These are phyloP conservation scores for Macquaria australasica DNA, from an alignment of 2,113 vertebrate genomes.

Conservation along the genomic window DNA sequence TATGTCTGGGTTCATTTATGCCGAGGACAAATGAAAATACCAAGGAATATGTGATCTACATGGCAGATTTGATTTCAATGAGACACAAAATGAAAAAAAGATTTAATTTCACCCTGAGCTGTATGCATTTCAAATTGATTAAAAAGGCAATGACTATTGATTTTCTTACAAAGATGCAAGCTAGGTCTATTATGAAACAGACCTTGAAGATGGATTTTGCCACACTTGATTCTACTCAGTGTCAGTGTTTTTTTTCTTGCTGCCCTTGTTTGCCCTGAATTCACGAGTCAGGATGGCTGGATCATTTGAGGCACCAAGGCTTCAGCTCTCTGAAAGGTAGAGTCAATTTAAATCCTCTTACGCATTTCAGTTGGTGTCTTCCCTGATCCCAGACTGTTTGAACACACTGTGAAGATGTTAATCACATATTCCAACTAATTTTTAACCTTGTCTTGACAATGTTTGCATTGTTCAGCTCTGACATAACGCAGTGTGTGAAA, in stretches of 20 bases:
- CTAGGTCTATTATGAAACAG: not conserved
- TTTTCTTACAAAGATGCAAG: not conserved
- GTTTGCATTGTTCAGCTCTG: not conserved
- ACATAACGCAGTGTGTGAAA: not conserved
- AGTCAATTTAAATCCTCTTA: not conserved
- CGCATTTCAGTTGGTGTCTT: not conserved
- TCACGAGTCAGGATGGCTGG: not conserved
- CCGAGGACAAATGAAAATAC: not conserved
- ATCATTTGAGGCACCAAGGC: not conserved
- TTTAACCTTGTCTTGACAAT: not conserved
- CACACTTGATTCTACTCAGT: not conserved
- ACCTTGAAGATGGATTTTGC: not conserved
- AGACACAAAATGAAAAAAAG: slow-evolving; percentile 5
- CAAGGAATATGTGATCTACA: not conserved
- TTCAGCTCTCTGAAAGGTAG: not conserved
- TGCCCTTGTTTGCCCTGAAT: not conserved
- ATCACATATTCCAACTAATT: not conserved
- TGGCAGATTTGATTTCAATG: slow-evolving; percentile 13
- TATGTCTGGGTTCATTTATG: not conserved
- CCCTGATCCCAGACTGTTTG: not conserved
- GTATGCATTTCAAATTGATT: slow-evolving; percentile 11
- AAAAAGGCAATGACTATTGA: slow-evolving; percentile 8
- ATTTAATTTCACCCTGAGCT: not conserved
- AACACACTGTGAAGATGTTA: not conserved
- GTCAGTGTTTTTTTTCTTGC: not conserved